Base-by-base conservation (phyloP, 2,113 vertebrate genomes). In the Daphoenositta chrysoptera region DNA sequence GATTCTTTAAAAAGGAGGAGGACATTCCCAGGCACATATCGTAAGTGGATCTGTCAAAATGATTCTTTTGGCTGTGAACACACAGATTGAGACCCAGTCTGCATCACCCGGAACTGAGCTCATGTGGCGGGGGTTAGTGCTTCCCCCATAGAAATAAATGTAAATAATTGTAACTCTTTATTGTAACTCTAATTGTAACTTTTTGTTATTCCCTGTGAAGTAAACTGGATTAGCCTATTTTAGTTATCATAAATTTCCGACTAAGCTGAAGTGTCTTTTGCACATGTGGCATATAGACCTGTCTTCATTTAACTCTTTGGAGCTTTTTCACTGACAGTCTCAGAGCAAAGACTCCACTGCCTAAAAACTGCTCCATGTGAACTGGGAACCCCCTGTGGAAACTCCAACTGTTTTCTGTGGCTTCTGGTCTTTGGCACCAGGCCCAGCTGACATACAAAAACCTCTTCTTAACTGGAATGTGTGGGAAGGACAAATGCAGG, bases 1-100 rank as follows among this genome's bases (percentile, higher is more conserved):
- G 96, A 37, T 27, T 61, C n/a, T 98, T 95, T 70, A 96, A 96
- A 92, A 97, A 75, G 48, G 75, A 94, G 57, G 84, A 97, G 40
- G 96, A 97, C 44, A 94, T 98, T 56, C 95, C 95, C 13, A 76
- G 56, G 70, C 22, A 84, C 11, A 44, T 97, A 65, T 95, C 73
- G 73, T 97, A 89, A 97, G 96, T 97, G 88, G 28, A 39, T 5
- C 20, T 19, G 21, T n/a, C n/a, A 51, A 37, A 69, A 48, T 28
- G 47, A 51, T 28, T 31, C 6, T 65, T 89, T 80, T n/a, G 31
- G 26, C 26, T 40, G 15, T 31, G 24, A 79, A 47, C 2, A 2
- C 10, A 37, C 3, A n/a, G 45, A 11, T 11, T 42, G 33, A 77
- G 28, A 44, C 18, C 35, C 30, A 35, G 35, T 37, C 40, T 94